phyloP scores from a whole-genome alignment of 2,113 vertebrate species.

The Ailurus styani region DNA sequence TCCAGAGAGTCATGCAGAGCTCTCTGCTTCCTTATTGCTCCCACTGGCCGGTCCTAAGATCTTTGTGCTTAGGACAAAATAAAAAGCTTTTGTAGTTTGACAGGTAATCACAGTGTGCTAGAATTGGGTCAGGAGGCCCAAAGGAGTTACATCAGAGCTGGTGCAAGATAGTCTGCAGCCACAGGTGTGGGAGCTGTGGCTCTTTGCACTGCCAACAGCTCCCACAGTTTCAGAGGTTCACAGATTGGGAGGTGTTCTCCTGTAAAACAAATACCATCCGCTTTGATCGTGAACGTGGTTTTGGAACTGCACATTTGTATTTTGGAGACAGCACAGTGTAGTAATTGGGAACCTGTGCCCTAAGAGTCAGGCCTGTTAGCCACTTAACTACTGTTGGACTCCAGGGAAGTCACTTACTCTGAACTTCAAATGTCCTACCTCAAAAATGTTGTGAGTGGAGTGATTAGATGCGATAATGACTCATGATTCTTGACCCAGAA shows the following conservation, averaged over 20 bases:
- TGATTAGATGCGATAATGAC: not conserved
- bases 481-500: not conserved
- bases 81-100: conserved; percentile 44
- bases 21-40: not conserved
- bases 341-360: not conserved
- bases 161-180: not conserved
- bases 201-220: not conserved
- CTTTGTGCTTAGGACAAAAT: not conserved
- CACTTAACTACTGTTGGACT: not conserved
- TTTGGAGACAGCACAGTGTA: not conserved
- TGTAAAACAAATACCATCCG: not conserved
- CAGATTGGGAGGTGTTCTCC: not conserved
- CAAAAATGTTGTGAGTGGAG: not conserved
- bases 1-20: not conserved
- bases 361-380: not conserved
- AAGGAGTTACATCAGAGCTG: not conserved
- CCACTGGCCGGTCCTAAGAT: not conserved
- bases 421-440: not conserved
- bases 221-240: not conserved
- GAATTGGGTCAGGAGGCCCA: conserved; percentile 61
- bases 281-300: not conserved
- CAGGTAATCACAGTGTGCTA: not conserved
- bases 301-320: not conserved
- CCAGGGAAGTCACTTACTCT: not conserved
- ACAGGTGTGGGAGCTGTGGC: not conserved